Evolutionary conservation across 2,888 invertebrate species (phyloP).

Genomic region (Subacronicta megacephala): DNA sequence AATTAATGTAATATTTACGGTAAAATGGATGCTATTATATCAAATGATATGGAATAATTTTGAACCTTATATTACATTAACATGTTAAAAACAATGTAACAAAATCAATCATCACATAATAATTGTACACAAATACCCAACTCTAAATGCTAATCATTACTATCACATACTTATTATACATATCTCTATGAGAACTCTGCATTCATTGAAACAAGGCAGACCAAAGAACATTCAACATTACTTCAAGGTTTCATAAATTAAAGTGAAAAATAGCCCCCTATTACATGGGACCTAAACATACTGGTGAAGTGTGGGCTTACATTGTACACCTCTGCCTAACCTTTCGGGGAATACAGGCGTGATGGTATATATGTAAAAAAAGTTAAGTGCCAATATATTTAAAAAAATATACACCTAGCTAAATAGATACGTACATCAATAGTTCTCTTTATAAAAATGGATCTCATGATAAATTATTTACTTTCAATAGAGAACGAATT

Average conservation of each 20-base stretch:
- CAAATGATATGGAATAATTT: constrained; percentile 33
- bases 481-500: no score
- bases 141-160: constrained; percentile 63
- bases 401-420: background rate
- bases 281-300: no score
- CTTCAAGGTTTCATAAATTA: constrained; percentile 21
- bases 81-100: constrained; percentile 49
- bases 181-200: constrained; percentile 68
- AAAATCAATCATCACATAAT: constrained; percentile 50
- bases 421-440: background rate
- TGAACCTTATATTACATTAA: constrained; percentile 21
- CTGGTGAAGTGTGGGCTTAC: no score
- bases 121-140: constrained; percentile 62
- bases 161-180: constrained; percentile 68
- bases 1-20: background rate
- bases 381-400: background rate
- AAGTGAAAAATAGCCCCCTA: no score
- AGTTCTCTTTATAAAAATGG: background rate
- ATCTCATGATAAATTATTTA: no score
- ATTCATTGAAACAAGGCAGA: constrained; percentile 45
- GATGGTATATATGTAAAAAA: no score
- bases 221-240: constrained; percentile 23
- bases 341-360: no score
- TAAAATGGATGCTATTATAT: constrained; percentile 20
- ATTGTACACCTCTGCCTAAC: no score